These are phyloP conservation scores for Cryptoprocta ferox DNA, from an alignment of 2,797 vertebrate species.

Conservation along the genomic window DNA sequence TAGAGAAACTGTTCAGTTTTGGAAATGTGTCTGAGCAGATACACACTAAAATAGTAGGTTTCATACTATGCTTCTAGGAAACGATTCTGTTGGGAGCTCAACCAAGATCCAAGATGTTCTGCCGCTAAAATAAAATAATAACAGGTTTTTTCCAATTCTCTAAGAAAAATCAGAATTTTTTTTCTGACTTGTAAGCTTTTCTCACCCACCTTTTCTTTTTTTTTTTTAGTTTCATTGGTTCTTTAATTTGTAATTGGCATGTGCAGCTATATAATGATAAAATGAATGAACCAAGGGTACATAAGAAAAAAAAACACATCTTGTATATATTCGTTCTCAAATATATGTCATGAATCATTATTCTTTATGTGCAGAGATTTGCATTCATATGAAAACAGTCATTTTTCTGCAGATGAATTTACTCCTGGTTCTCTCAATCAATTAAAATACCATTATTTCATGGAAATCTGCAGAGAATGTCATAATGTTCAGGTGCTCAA, in stretches of 20 bases:
- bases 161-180: slow-evolving; percentile 45
- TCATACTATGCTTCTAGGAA: slow-evolving; percentile 47
- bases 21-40: slow-evolving; percentile 82
- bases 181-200: slow-evolving; percentile 15
- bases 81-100: slow-evolving; percentile 37
- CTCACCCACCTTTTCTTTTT: not conserved
- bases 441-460: slow-evolving; percentile 31
- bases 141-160: slow-evolving; percentile 18
- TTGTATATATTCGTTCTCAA: not conserved
- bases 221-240: not conserved
- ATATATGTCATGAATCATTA: not conserved
- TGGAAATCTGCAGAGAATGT: not conserved
- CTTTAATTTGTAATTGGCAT: not conserved
- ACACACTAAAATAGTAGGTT: slow-evolving; percentile 75
- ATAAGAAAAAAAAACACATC: not conserved
- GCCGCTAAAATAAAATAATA: slow-evolving; percentile 69
- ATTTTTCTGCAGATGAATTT: not conserved
- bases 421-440: slow-evolving; percentile 7
- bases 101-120: slow-evolving; percentile 62
- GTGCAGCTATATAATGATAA: not conserved
- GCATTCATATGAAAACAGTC: not conserved
- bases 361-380: not conserved
- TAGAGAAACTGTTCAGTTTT: slow-evolving; percentile 78
- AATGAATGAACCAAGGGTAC: slow-evolving; percentile 22
- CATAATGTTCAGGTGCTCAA: not conserved